Conservation (phyloP, 2,888 invertebrate species). For the Drosophila peninsularis region DNA sequence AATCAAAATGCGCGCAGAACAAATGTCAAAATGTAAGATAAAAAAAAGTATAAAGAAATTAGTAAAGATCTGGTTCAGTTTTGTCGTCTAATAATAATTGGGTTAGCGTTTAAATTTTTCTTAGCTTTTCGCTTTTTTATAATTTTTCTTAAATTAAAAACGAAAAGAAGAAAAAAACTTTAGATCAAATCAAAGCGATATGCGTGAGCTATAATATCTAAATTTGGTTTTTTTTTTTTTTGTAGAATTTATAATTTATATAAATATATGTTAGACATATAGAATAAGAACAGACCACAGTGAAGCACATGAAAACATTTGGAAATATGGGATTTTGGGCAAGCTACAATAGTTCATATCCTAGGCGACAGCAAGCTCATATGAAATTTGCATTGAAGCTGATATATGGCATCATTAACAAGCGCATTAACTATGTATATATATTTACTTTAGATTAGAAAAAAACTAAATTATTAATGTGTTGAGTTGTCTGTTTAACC, state of each 20-base stretch:
- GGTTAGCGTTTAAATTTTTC: not conserved
- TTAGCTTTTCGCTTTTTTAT: not conserved
- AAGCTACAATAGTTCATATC: constrained; percentile 2
- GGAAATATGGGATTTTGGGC: not conserved
- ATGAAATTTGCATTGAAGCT: not conserved
- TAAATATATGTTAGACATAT: not conserved
- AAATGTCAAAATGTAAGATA: constrained; percentile 73
- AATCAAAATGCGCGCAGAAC: constrained; percentile 70
- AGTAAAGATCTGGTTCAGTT: constrained; percentile 58
- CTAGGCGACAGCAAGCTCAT: constrained; percentile 5
- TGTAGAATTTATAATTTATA: not conserved
- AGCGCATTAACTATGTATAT: not conserved
- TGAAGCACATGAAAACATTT: not conserved
- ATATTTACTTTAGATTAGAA: not conserved
- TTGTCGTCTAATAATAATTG: constrained; percentile 1
- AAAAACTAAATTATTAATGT: no score
- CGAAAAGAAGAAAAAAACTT: not conserved
- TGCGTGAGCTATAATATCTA: constrained; percentile 4
- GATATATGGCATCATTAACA: not conserved
- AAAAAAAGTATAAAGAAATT: constrained; percentile 68
- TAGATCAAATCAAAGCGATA: constrained; percentile 30
- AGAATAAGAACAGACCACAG: constrained; percentile 2
- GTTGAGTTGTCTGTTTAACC: no score
- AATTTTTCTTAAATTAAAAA: constrained; percentile 15
- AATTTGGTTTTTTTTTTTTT: not conserved